Evolutionary conservation across 2,888 invertebrate genomes (phyloP), one percentile per base, ranked within the genome.

Genomic region (Sceliomorpha sp.): DNA sequence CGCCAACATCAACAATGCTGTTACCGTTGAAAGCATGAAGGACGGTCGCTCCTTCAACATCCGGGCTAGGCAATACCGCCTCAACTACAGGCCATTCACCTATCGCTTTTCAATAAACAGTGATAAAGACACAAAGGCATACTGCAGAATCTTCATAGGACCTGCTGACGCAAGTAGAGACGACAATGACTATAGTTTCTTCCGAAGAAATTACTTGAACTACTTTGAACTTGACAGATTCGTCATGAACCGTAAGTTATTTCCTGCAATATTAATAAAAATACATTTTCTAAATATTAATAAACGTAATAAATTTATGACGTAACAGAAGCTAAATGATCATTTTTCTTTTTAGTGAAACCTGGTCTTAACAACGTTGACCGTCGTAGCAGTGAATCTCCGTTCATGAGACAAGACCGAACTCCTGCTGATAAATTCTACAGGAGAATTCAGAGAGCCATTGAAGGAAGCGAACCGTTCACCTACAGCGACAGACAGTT

Each of bases 41-140:
- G 84, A 86, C 8, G 88, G 89, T 70, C 83, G 88, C 17, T 72
- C 91, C 8, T 87, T 89, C 79, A 86, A 90, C 62, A 91, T 91
- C 79, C 89, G 91, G 75, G 91, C 92, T 7, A 91, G 92, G 59
- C 93, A 94, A 83, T 89, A 91, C 74, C 93, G 94, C 76, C 89
- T 95, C 24, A 93, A 93, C 88, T 92, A 94, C 89, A 91, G 93
- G 72, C 90, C 91, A 1, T 95, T 93, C 90, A 89, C 89, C 56
- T 91, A 93, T 78, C 90, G 89, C 42, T 87, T 94, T 76, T 89
- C 91, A 56, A 87, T 94, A 13, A 90, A 90, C 73, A 91, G 93
- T 70, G 92, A 93, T 68, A 90, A 91, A 55, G 89, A 90, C 15
- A 91, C 90, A 67, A 91, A 91, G 78, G 90, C 89, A 34, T 84